These are phyloP conservation scores for Cotesia typhae DNA, from an alignment of 1,140 invertebrate species.

Conservation along the genomic window DNA sequence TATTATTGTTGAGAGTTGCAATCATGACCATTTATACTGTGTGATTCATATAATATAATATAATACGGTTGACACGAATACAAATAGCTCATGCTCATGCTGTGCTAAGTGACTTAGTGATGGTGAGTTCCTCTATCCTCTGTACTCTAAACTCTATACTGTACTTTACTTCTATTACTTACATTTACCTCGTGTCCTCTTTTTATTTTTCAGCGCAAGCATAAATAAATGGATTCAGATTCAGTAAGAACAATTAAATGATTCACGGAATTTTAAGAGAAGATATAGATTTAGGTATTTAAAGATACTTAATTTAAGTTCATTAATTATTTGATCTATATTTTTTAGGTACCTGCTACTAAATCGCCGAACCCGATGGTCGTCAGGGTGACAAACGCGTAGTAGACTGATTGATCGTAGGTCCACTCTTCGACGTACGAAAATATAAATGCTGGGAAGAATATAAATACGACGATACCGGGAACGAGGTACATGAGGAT, in stretches of 20 bases:
- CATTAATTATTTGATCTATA: neutral
- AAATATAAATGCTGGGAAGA: constrained; percentile 90
- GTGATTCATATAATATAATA: constrained; percentile 2
- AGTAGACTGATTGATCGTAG: constrained; percentile 90
- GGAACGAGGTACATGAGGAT: constrained; percentile 84
- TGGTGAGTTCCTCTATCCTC: neutral
- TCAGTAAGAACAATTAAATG: neutral
- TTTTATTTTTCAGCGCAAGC: too few species aligned
- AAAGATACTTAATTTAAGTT: neutral
- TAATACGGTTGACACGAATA: constrained; percentile 6
- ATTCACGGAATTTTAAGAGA: neutral
- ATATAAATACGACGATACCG: constrained; percentile 89
- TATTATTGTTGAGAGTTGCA: constrained; percentile 1
- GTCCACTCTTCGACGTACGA: constrained; percentile 88
- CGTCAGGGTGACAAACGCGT: constrained; percentile 89
- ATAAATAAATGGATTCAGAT: neutral
- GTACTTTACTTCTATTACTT: too few species aligned
- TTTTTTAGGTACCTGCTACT: constrained; percentile 76
- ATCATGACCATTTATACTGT: constrained; percentile 14
- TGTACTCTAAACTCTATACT: neutral
- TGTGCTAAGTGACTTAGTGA: neutral
- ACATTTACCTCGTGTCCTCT: too few species aligned
- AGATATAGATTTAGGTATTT: neutral
- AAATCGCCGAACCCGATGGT: constrained; percentile 96
- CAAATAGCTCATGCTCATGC: constrained; percentile 9